Evolutionary conservation across 2,888 invertebrate genomes (phyloP).

Genomic region (Clanis bilineata): DNA sequence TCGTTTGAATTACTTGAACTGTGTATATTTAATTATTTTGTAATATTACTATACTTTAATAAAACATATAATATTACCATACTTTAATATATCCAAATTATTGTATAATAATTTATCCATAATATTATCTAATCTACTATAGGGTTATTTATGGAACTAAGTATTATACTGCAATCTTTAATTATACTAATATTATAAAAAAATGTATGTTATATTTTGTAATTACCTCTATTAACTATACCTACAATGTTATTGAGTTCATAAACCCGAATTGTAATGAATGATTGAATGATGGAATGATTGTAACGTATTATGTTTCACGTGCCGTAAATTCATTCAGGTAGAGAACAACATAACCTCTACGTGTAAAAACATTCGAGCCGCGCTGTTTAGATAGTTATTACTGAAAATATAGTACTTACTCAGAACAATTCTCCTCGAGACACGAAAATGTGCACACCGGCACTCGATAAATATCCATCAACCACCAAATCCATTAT

Average conservation of each 20-base stretch:
- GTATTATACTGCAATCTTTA: too few relatives aligned
- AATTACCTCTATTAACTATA: too few relatives aligned
- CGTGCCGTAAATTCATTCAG: background rate
- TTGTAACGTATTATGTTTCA: background rate
- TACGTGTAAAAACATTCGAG: conserved; percentile 27
- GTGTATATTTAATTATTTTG: background rate
- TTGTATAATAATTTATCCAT: too few relatives aligned
- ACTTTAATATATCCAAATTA: too few relatives aligned
- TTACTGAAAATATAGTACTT: conserved; percentile 41
- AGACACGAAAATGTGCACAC: conserved; percentile 44
- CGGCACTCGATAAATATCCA: conserved; percentile 48
- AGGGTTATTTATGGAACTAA: too few relatives aligned
- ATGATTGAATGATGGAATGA: background rate
- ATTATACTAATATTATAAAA: too few relatives aligned
- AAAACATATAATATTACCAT: too few relatives aligned
- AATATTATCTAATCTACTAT: too few relatives aligned
- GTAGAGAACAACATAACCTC: conserved; percentile 18
- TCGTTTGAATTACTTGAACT: background rate
- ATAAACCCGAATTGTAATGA: background rate
- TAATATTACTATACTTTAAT: too few relatives aligned
- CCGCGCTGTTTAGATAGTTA: background rate
- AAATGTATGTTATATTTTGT: too few relatives aligned
- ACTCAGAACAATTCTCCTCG: conserved; percentile 46
- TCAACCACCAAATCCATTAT: conserved; percentile 64
- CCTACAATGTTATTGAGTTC: background rate